phyloP scores from a whole-genome alignment of 2,888 invertebrate species.

The Lomographa bimaculata region DNA sequence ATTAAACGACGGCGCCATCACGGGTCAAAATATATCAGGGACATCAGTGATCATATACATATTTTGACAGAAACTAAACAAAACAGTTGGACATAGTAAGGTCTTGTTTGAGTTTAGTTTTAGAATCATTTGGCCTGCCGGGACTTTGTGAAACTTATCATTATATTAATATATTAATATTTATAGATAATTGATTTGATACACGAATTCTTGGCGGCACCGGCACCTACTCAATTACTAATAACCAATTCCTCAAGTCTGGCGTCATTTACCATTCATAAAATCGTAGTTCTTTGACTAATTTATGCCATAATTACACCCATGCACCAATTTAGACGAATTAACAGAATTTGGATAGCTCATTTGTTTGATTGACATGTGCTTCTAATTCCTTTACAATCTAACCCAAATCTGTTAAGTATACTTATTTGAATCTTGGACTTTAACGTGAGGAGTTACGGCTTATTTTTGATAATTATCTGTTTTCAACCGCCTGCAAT shows the following conservation, averaged over 20 bases:
- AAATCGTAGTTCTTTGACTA: conserved; percentile 33
- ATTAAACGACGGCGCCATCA: too few relatives aligned
- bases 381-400: conserved; percentile 54
- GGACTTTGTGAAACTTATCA: too few relatives aligned
- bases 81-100: too few relatives aligned
- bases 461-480: background rate
- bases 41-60: too few relatives aligned
- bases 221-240: conserved; percentile 27
- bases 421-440: conserved; percentile 5
- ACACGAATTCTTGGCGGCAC: conserved; percentile 4
- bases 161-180: too few relatives aligned
- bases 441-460: conserved; percentile 8
- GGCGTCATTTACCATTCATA: conserved; percentile 32
- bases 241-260: conserved; percentile 25
- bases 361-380: conserved; percentile 77
- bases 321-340: conserved; percentile 62
- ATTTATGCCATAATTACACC: conserved; percentile 50
- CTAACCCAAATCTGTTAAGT: conserved; percentile 7
- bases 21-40: too few relatives aligned
- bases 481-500: conserved; percentile 18
- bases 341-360: conserved; percentile 78
- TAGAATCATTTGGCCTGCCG: too few relatives aligned
- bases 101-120: too few relatives aligned
- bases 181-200: too few relatives aligned
- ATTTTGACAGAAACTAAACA: too few relatives aligned